Evolutionary conservation across 2,888 invertebrate genomes (phyloP).

Genomic region (Keiferia lycopersicella): DNA sequence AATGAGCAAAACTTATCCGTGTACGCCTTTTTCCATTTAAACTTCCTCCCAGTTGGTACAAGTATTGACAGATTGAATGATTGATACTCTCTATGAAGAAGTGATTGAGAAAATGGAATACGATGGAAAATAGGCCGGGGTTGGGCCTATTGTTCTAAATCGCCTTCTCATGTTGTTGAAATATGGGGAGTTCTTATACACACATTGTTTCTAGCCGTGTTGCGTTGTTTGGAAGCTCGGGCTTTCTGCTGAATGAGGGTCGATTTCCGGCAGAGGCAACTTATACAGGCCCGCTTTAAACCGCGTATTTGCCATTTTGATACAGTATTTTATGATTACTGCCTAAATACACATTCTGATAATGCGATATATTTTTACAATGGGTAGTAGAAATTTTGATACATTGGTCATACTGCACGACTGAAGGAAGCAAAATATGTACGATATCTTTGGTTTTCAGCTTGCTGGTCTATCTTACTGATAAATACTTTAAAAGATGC

Average conservation of each 20-base stretch:
- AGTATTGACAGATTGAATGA: conserved; percentile 22
- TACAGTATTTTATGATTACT: too few relatives aligned
- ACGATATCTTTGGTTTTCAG: too few relatives aligned
- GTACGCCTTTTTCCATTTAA: conserved; percentile 8
- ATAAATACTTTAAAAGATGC: too few relatives aligned
- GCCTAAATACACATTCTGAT: too few relatives aligned
- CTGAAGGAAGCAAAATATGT: too few relatives aligned
- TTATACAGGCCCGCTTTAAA: background rate
- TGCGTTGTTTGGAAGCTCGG: background rate
- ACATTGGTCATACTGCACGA: too few relatives aligned
- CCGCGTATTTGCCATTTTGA: too few relatives aligned
- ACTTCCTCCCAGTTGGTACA: conserved; percentile 2
- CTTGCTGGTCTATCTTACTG: too few relatives aligned
- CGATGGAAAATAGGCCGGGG: conserved; percentile 11
- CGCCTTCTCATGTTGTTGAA: conserved; percentile 12
- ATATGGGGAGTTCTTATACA: conserved; percentile 3
- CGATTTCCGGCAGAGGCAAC: background rate
- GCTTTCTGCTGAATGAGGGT: background rate
- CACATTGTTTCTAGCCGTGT: background rate
- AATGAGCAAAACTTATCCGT: conserved; percentile 5
- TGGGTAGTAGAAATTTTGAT: too few relatives aligned
- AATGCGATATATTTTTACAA: too few relatives aligned
- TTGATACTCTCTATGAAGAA: conserved; percentile 15
- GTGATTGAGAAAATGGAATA: conserved; percentile 16
- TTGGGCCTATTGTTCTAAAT: conserved; percentile 7